Conservation (phyloP, 2,113 vertebrate genomes). For the Actenoides hombroni region DNA sequence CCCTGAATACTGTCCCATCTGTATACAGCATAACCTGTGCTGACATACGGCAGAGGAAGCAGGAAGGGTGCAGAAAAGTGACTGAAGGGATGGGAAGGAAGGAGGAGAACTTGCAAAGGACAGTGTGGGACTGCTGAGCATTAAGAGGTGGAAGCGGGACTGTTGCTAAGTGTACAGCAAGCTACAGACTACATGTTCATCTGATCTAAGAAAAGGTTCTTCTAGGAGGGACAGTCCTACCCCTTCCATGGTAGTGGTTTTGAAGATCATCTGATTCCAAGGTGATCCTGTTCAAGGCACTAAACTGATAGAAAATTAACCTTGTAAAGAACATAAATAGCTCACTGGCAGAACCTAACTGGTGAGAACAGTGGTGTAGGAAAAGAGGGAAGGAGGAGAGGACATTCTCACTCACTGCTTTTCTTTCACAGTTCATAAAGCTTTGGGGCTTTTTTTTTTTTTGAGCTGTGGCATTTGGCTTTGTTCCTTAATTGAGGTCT, state of each 20-base stretch:
- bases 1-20: neutral
- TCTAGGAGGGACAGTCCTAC: neutral
- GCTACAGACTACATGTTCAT: neutral
- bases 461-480: neutral
- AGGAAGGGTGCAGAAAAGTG: neutral
- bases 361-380: neutral
- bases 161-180: neutral
- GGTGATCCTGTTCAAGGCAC: neutral
- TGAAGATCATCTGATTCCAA: neutral
- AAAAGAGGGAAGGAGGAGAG: neutral
- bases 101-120: neutral
- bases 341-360: neutral
- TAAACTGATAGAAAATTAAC: neutral
- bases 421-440: neutral
- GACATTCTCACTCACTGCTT: neutral
- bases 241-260: neutral
- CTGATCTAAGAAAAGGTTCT: neutral
- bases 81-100: neutral
- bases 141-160: neutral
- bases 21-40: neutral
- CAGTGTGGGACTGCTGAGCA: neutral
- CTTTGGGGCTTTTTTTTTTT: neutral
- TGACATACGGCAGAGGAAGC: neutral
- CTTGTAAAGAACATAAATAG: neutral
- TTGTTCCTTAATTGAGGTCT: neutral